phyloP scores from a whole-genome alignment of 2,113 vertebrate genomes.

The Lampris incognitus region DNA sequence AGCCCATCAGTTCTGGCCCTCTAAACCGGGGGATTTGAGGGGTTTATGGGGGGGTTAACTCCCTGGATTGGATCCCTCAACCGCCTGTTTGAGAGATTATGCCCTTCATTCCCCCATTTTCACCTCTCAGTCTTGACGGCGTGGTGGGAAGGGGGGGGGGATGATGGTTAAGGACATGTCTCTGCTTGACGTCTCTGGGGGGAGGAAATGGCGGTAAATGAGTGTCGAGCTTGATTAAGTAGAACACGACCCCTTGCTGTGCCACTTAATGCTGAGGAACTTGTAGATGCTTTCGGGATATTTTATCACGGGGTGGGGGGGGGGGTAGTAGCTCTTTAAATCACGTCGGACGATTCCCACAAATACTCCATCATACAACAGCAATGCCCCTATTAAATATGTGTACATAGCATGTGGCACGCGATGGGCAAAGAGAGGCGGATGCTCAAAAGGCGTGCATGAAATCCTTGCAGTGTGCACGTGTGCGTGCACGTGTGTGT shows the following conservation, averaged over 20 bases:
- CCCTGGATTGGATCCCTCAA: slow-evolving; percentile 56
- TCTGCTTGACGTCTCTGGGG: slow-evolving; percentile 67
- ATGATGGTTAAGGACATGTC: slow-evolving; percentile 57
- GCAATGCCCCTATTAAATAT: no score
- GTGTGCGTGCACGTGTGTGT: neutral
- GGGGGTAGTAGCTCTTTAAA: neutral
- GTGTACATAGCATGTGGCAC: neutral
- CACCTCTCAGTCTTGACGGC: slow-evolving; percentile 64
- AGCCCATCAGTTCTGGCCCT: slow-evolving; percentile 67
- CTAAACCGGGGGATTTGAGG: slow-evolving; percentile 69
- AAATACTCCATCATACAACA: neutral
- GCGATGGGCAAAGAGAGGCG: slow-evolving; percentile 13
- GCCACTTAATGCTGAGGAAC: slow-evolving; percentile 29
- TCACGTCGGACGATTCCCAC: slow-evolving; percentile 8
- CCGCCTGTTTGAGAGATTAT: slow-evolving; percentile 68
- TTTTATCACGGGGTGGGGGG: neutral
- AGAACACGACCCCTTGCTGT: slow-evolving; percentile 44
- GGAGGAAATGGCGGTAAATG: slow-evolving; percentile 57
- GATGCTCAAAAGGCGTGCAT: neutral
- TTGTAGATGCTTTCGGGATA: slow-evolving; percentile 6
- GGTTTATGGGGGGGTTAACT: slow-evolving; percentile 68
- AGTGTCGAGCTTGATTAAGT: slow-evolving; percentile 52
- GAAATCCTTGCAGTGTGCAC: neutral
- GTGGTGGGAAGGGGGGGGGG: slow-evolving; percentile 43
- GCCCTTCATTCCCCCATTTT: slow-evolving; percentile 65